These are phyloP conservation scores for Acrocera orbiculus DNA, from an alignment of 2,888 invertebrate genomes.

Conservation along the genomic window DNA sequence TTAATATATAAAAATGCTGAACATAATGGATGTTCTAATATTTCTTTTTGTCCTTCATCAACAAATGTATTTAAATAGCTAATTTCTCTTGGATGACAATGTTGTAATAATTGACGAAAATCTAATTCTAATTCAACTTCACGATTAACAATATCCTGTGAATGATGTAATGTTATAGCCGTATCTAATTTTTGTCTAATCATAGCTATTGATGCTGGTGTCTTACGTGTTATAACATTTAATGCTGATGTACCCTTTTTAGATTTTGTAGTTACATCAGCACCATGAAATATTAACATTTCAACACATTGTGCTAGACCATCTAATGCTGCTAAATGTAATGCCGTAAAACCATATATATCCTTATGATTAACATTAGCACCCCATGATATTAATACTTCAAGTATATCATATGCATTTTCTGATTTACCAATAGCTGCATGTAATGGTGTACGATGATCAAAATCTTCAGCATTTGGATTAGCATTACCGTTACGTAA, in stretches of 20 bases:
- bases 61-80: conserved; percentile 74
- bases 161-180: conserved; percentile 60
- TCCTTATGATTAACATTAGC: conserved; percentile 71
- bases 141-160: conserved; percentile 55
- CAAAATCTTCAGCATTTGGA: conserved; percentile 62
- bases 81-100: conserved; percentile 69
- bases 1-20: conserved; percentile 75
- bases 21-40: conserved; percentile 69
- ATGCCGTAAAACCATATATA: conserved; percentile 68
- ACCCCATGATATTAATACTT: conserved; percentile 59
- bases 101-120: conserved; percentile 64
- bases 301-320: conserved; percentile 73
- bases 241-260: conserved; percentile 74
- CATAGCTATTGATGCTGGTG: conserved; percentile 68
- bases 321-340: conserved; percentile 72
- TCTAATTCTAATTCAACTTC: conserved; percentile 69
- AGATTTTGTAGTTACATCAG: conserved; percentile 75
- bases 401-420: conserved; percentile 61
- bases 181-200: conserved; percentile 66
- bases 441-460: conserved; percentile 65
- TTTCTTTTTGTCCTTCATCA: conserved; percentile 76
- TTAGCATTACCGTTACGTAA: conserved; percentile 57
- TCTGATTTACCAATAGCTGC: conserved; percentile 72
- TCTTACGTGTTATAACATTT: conserved; percentile 70
- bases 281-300: conserved; percentile 64